Base-by-base conservation (phyloP, 1,140 invertebrate genomes). In the Dendroctonus ponderosae region DNA sequence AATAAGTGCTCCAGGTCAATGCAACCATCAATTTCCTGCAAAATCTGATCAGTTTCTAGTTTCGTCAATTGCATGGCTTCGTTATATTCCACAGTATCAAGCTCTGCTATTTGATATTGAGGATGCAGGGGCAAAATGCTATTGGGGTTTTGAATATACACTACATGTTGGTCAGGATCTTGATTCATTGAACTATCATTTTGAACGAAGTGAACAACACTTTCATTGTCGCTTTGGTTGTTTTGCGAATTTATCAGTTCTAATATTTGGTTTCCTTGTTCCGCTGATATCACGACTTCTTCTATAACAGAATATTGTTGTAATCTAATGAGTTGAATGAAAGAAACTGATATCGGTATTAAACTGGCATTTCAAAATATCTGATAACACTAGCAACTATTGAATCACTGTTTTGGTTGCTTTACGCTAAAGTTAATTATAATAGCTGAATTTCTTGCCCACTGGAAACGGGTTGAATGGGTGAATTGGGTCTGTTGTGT, bases 51-150 rank as follows among this genome's bases (percentile, higher is more conserved):
- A 62, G 62, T 50, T 54, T 66, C 12, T 43, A 52, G 56, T 61
- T 44, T 68, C 11, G n/a, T 52, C 37, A 37, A 40, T 53, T 62
- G 51, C 61, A 68, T 14, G 11, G 8, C 9, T 5, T 61, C 60
- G 15, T 57, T 42, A 40, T 11, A 8, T n/a, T 53, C 46, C 41
- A 40, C 12, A 15, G 56, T 42, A 62, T 70, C 50, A 11, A 66
- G 57, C 52, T 68, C 62, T 26, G 70, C 59, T 9, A 71, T 66
- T 48, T 71, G 65, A 50, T 70, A 68, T 40, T 70, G 56, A 7
- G 51, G 40, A 48, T 62, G 15, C 37, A 51, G 43, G 52, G 61
- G 48, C 5, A 62, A 7, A 38, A 43, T 11, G 9, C n/a, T 11
- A 5, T 66, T 42, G 11, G 39, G n/a, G 39, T 62, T 49, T 44